Evolutionary conservation across 2,113 vertebrate genomes (phyloP).

Genomic region (Peromyscus maniculatus): DNA sequence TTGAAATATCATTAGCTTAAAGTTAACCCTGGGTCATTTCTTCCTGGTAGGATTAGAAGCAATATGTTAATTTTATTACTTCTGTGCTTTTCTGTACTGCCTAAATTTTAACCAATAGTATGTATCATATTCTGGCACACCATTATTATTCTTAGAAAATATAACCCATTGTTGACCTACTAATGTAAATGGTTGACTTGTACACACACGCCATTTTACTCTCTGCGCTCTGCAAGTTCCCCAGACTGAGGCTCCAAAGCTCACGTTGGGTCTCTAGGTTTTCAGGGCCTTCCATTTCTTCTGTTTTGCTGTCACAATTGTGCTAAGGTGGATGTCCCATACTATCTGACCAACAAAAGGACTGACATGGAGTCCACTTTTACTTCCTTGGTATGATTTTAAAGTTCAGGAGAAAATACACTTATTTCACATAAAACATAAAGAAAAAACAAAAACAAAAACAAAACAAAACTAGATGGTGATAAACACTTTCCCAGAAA

Average conservation of each 20-base stretch:
- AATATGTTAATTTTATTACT: not conserved
- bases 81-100: not conserved
- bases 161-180: not conserved
- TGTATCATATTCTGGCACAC: not conserved
- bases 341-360: not conserved
- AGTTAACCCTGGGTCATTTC: not conserved
- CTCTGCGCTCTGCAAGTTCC: not conserved
- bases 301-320: not conserved
- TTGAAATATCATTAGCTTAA: not conserved
- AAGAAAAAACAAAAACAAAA: no score
- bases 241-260: not conserved
- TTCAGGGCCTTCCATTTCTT: not conserved
- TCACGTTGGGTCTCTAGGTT: not conserved
- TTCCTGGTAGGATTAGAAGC: not conserved
- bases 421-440: not conserved
- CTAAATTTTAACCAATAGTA: conserved; percentile 37
- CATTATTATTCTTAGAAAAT: conserved; percentile 19
- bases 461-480: not conserved
- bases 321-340: not conserved
- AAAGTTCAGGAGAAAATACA: conserved; percentile 20
- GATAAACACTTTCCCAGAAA: conserved; percentile 24
- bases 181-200: not conserved
- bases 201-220: not conserved
- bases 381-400: not conserved
- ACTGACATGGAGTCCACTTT: not conserved